A percentile compares a stretch with the other conserved stretches of the same genome.
Conservation (phyloP, 2,797 vertebrate species). For the Acanthopagrus latus region DNA sequence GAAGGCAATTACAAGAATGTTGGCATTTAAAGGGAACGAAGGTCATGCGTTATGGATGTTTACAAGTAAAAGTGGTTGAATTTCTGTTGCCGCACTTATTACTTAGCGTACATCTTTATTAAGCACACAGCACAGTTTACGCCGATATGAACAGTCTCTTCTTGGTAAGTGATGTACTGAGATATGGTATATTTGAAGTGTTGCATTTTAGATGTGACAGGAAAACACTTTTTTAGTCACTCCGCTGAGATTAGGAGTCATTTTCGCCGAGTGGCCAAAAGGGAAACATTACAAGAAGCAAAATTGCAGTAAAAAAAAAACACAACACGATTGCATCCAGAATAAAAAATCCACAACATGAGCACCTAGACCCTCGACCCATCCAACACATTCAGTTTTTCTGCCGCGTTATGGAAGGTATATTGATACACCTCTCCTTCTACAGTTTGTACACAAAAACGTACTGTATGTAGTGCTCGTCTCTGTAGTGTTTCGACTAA, state of each 20-base stretch:
- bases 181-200: conserved; percentile 1
- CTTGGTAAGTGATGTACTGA: background rate
- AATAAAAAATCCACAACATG: conserved; percentile 18
- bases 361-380: conserved; percentile 3
- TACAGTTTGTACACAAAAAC: conserved; percentile 44
- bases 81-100: conserved; percentile 11
- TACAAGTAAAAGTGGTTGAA: conserved; percentile 14
- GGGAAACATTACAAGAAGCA: conserved; percentile 31
- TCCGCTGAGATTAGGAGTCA: conserved; percentile 30
- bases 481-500: conserved; percentile 42
- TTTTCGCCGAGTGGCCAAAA: conserved; percentile 42
- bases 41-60: conserved; percentile 43
- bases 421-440: conserved; percentile 35
- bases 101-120: conserved; percentile 15
- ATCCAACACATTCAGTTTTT: conserved; percentile 16
- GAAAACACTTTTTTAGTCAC: conserved; percentile 29
- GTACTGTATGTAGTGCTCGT: conserved; percentile 18
- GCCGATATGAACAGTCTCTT: conserved; percentile 6
- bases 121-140: conserved; percentile 4
- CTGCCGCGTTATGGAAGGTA: conserved; percentile 21
- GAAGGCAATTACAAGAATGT: conserved; percentile 31
- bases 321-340: conserved; percentile 25
- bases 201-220: background rate
- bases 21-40: conserved; percentile 57
- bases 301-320: conserved; percentile 14